These are phyloP conservation scores for Sorex maritimensis DNA, from an alignment of 2,797 vertebrate genomes.

Conservation along the genomic window DNA sequence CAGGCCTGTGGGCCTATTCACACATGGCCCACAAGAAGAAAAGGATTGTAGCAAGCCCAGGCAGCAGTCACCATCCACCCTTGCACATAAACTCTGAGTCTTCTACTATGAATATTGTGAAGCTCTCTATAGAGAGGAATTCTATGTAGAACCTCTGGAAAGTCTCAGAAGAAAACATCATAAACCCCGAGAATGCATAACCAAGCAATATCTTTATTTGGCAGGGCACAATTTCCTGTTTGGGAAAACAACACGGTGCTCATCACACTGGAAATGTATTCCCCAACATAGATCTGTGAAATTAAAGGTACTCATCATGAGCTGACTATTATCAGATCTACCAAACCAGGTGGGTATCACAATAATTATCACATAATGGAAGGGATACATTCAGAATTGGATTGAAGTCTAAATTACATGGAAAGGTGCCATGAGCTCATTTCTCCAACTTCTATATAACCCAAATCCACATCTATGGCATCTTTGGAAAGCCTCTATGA, in stretches of 20 bases:
- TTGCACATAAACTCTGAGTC: not conserved
- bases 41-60: not conserved
- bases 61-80: not conserved
- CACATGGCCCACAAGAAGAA: not conserved
- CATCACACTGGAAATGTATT: conserved; percentile 32
- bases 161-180: conserved; percentile 26
- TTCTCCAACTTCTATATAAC: not conserved
- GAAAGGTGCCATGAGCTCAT: not conserved
- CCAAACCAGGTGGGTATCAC: not conserved
- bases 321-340: not conserved
- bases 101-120: not conserved
- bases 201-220: conserved; percentile 16
- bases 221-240: conserved; percentile 12
- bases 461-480: not conserved
- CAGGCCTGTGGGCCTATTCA: not conserved
- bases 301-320: not conserved
- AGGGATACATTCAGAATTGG: not conserved
- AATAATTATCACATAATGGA: not conserved
- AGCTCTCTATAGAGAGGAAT: not conserved
- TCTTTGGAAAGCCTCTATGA: not conserved
- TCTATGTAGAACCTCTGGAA: not conserved
- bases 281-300: not conserved
- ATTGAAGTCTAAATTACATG: not conserved
- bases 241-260: not conserved
- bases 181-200: not conserved